Evolutionary conservation across 2,888 invertebrate species (phyloP), one percentile per base, ranked within the genome.

Genomic region (Torymus tubicola): DNA sequence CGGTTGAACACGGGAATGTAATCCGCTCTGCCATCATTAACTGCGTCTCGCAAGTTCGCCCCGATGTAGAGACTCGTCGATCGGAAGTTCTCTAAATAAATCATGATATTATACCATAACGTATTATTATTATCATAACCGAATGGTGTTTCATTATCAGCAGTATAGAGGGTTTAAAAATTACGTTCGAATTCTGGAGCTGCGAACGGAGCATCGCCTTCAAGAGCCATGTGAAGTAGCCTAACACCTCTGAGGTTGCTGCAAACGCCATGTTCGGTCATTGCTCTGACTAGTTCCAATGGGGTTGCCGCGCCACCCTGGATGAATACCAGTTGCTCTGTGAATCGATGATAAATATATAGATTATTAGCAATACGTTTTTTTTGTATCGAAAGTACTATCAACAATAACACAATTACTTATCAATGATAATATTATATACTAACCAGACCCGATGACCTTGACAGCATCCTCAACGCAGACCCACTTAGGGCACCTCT

Each of bases 271-370:
- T 93, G 92, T n/a, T 92, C 89, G 0, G 92, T 92, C 90, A 94
- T 90, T 0, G 92, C 93, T 61, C 92, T 91, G 21, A 93, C 89
- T 55, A 94, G 88, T 73, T 91, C 91, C 13, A 92, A 88, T 0
- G 94, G 94, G 0, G 94, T 94, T 0, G 93, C 93, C n/a, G 94
- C 93, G 42, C 93, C 93, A 64, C 93, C 93, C 86, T 94, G 93
- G 31, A 94, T 88, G 85, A 92, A 94, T 31, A 94, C 92, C 21
- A 92, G 89, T 84, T 93, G 91, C 68, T 92, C 94, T 93, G 86
- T 16, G 86, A 84, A 18, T 50, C 64, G 50, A 16, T 63, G 58
- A 42, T 58, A 2, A 53, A 53, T 53, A 11, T 42, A 21, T 5
- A n/a, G n/a, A n/a, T n/a, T n/a, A 21, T 61, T 65, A 21, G 21